Evolutionary conservation across 23 tunicate genomes (phyloP).

Genomic region (Styela clava): DNA sequence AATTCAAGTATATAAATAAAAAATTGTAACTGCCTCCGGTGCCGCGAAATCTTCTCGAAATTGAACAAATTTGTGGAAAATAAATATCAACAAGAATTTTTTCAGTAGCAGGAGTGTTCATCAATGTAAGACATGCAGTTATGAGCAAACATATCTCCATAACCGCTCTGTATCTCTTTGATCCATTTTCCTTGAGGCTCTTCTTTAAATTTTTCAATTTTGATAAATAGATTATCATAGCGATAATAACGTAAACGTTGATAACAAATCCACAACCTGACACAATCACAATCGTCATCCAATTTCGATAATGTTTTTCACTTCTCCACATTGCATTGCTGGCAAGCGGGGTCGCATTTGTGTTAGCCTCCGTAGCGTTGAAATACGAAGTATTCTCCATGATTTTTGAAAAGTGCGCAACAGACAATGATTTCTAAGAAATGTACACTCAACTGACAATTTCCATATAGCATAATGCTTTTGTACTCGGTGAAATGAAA

Average conservation of each 20-base stretch:
- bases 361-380: too few relatives aligned
- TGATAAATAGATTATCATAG: background rate
- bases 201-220: background rate
- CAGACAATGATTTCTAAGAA: too few relatives aligned
- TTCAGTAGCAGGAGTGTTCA: background rate
- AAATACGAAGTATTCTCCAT: too few relatives aligned
- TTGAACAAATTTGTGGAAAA: conserved; percentile 1
- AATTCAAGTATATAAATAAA: background rate
- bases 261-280: background rate
- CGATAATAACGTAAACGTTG: background rate
- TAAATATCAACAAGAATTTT: background rate
- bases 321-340: background rate
- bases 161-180: background rate
- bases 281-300: background rate
- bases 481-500: too few relatives aligned
- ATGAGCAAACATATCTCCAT: background rate
- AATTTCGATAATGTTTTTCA: background rate
- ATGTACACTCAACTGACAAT: too few relatives aligned
- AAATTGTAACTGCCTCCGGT: conserved; percentile 7
- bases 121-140: background rate
- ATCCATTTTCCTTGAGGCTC: background rate
- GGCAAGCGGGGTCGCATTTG: background rate
- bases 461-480: too few relatives aligned
- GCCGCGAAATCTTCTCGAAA: background rate
- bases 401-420: too few relatives aligned